Percentiles rank a stretch among this genome's conserved stretches.
Evolutionary conservation across 2,797 vertebrate species (phyloP).

Genomic region (Oreochromis grahami): DNA sequence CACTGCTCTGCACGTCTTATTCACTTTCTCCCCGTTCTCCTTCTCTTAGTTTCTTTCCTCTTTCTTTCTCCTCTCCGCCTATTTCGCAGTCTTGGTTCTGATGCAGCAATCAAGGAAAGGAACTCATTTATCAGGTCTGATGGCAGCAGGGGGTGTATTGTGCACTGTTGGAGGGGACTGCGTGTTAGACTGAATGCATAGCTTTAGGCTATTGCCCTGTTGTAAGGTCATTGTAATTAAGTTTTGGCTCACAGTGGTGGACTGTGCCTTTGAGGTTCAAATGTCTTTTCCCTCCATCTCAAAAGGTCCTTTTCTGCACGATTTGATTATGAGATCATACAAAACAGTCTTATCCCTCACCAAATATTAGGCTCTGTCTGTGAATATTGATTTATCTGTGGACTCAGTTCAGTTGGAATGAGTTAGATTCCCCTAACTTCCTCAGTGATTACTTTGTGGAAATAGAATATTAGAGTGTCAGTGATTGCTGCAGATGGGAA

Average conservation of each 20-base stretch:
- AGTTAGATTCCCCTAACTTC: conserved; percentile 66
- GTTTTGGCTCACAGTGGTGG: conserved; percentile 55
- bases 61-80: not conserved
- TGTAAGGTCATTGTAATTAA: conserved; percentile 80
- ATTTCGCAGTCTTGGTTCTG: conserved; percentile 26
- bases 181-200: conserved; percentile 38
- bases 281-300: conserved; percentile 62
- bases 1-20: not conserved
- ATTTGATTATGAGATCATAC: conserved; percentile 66
- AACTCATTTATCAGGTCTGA: conserved; percentile 66
- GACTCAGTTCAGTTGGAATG: conserved; percentile 62
- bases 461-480: conserved; percentile 73
- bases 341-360: conserved; percentile 54
- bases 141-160: conserved; percentile 55
- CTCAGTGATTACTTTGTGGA: conserved; percentile 72
- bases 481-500: conserved; percentile 58
- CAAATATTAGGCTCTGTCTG: conserved; percentile 67
- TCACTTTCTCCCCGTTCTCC: not conserved
- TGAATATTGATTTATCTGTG: conserved; percentile 73
- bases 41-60: not conserved
- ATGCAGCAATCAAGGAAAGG: conserved; percentile 64
- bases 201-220: conserved; percentile 63
- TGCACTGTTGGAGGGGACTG: conserved; percentile 28
- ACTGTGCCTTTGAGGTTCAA: conserved; percentile 73
- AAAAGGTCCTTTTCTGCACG: conserved; percentile 53